Conservation (phyloP, 2,113 vertebrate genomes). For the Entomyzon cyanotis region DNA sequence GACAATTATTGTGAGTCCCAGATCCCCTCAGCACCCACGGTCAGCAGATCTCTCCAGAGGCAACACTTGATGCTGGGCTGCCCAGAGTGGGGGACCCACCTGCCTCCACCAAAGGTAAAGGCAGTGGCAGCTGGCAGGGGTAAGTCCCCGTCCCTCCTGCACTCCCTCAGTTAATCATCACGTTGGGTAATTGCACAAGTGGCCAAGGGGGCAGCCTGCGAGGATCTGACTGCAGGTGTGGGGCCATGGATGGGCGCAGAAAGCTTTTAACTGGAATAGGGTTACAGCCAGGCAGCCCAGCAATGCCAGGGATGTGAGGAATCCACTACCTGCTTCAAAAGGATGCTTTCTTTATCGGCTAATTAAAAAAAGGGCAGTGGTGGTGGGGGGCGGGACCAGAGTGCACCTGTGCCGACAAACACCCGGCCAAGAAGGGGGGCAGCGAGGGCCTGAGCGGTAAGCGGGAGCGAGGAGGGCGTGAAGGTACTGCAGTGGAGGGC, state of each 20-base stretch:
- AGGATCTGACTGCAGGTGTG: slow-evolving; percentile 55
- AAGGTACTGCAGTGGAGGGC: not conserved
- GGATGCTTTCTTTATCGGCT: slow-evolving; percentile 64
- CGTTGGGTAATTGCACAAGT: slow-evolving; percentile 29
- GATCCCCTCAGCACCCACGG: not conserved
- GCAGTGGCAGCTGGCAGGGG: not conserved
- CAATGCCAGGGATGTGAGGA: slow-evolving; percentile 67
- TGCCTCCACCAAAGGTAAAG: accelerated
- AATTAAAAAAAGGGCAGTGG: slow-evolving; percentile 47
- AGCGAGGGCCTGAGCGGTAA: not conserved
- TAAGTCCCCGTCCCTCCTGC: accelerated
- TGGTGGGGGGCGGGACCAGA: not conserved
- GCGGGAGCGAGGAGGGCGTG: accelerated
- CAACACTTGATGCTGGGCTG: not conserved
- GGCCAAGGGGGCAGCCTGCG: not conserved
- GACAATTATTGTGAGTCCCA: not conserved
- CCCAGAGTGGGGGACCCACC: not conserved
- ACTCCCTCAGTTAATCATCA: slow-evolving; percentile 55
- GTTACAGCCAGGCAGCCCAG: slow-evolving; percentile 69
- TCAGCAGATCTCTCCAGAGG: accelerated
- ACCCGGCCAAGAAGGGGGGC: not conserved
- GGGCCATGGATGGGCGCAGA: not conserved
- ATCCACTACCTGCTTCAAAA: slow-evolving; percentile 66
- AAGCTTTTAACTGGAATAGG: slow-evolving; percentile 71
- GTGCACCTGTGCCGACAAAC: slow-evolving; percentile 32